Evolutionary conservation across 2,113 vertebrate genomes (phyloP).

Genomic region (Oryzias javanicus): DNA sequence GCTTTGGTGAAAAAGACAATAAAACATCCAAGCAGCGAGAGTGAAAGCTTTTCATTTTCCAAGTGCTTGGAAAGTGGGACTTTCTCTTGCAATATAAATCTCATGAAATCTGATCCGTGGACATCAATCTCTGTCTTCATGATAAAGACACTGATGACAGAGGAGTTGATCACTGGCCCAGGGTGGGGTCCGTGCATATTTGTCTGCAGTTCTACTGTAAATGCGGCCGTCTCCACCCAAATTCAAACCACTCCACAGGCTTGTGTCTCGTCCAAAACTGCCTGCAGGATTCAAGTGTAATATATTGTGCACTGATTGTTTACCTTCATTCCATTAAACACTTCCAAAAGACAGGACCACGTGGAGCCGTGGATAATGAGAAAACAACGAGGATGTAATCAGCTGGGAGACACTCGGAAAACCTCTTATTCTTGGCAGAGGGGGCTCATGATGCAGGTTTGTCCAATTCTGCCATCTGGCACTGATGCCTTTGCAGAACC

Average conservation of each 20-base stretch:
- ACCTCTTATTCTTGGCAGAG: slow-evolving; percentile 52
- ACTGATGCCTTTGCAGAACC: slow-evolving; percentile 50
- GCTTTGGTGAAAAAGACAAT: slow-evolving; percentile 56
- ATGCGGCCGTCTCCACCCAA: slow-evolving; percentile 75
- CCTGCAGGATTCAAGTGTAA: slow-evolving; percentile 60
- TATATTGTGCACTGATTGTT: slow-evolving; percentile 38
- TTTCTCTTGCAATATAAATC: slow-evolving; percentile 59
- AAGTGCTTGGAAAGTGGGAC: slow-evolving; percentile 63
- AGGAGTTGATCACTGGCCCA: slow-evolving; percentile 68
- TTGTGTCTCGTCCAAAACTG: slow-evolving; percentile 64
- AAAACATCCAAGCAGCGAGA: slow-evolving; percentile 27
- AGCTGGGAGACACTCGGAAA: slow-evolving; percentile 40
- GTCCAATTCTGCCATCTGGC: slow-evolving; percentile 62
- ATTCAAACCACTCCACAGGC: slow-evolving; percentile 67
- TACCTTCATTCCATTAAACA: slow-evolving; percentile 60
- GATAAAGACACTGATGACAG: slow-evolving; percentile 76
- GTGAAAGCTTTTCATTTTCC: slow-evolving; percentile 42
- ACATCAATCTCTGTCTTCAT: slow-evolving; percentile 72
- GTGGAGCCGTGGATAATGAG: slow-evolving; percentile 58
- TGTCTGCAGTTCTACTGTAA: slow-evolving; percentile 77
- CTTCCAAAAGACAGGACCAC: slow-evolving; percentile 54
- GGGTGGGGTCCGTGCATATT: slow-evolving; percentile 73
- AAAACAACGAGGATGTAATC: slow-evolving; percentile 68
- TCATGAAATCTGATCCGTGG: slow-evolving; percentile 60
- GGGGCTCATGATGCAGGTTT: slow-evolving; percentile 45